Percentiles rank a stretch among this genome's conserved stretches.
These are phyloP conservation scores for Zosterops lateralis DNA, from an alignment of 2,113 vertebrate genomes.

Conservation along the genomic window DNA sequence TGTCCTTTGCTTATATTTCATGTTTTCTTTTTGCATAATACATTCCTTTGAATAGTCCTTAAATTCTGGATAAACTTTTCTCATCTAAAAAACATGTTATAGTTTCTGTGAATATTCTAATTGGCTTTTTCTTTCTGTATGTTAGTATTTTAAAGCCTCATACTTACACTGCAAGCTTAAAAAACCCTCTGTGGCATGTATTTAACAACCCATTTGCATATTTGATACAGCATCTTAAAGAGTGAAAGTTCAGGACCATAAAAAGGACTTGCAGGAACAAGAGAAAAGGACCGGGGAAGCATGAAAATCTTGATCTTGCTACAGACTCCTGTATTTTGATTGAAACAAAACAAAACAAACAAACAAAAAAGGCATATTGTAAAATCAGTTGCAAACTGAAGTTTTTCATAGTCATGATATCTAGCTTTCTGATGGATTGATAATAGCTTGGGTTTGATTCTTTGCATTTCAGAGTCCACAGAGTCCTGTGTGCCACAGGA, in stretches of 20 bases:
- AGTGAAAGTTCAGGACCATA: not conserved
- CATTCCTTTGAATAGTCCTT: not conserved
- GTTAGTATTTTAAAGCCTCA: not conserved
- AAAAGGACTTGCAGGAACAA: not conserved
- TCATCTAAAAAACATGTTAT: not conserved
- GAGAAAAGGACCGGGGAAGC: not conserved
- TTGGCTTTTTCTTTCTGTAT: not conserved
- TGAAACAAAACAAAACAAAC: not conserved
- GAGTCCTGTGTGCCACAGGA: not conserved
- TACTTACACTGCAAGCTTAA: not conserved
- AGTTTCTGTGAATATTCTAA: not conserved
- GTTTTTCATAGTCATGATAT: not conserved
- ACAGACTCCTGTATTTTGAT: not conserved
- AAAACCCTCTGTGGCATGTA: not conserved
- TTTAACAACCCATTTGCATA: not conserved
- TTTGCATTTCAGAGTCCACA: slow-evolving; percentile 5
- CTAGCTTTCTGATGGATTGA: not conserved
- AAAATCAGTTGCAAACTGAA: not conserved
- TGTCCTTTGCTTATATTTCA: not conserved
- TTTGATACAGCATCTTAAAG: not conserved
- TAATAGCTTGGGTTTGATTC: not conserved
- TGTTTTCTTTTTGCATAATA: not conserved
- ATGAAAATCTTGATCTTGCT: not conserved
- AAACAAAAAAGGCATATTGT: not conserved
- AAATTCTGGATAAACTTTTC: not conserved